Base-by-base conservation (phyloP, 1,140 invertebrate genomes). In the Drosophila rhopaloa region DNA sequence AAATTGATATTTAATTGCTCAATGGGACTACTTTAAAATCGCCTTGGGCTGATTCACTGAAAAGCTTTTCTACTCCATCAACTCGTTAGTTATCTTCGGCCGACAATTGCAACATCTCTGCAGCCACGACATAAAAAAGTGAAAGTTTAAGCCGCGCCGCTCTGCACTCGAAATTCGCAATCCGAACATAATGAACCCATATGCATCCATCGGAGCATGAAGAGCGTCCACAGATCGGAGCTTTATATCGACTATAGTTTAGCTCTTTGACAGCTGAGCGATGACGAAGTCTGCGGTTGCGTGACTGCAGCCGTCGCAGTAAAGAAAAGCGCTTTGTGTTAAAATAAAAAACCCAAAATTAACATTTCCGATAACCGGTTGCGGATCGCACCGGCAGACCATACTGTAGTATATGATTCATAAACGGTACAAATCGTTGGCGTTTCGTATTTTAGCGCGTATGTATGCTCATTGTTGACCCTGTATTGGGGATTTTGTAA, bases 401-500 rank as follows among this genome's bases (percentile, higher is more conserved):
- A 13, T 37, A 51, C 61, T 63, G 43, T 58, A 60, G 56, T 78
- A 37, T 78, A 70, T 86, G 83, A 86, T 86, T 88, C 83, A 86
- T 88, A 70, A 60, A 61, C 72, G 54, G 73, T 29, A 75, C 73
- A 54, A 54, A 67, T 66, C 62, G 51, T 70, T 75, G 55, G 50
- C 58, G 65, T 79, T 84, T 83, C 72, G 56, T 16, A 61, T 74
- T 72, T 37, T 27, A 70, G 57, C 47, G 68, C 70, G 57, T 78
- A 72, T 59, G 57, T 78, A 72, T 59, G 59, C 63, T 62, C 57
- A 67, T 79, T 67, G 60, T 73, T 67, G 79, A 86, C 75, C 82
- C 83, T 86, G 75, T 81, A 83, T 83, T 68, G 71, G 71, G 79
- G 84, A 88, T 86, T 86, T 86, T 83, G 82, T 88, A 86, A 86